Percentiles rank a stretch among this genome's conserved stretches.
These are phyloP conservation scores for Delphinus delphis DNA, from an alignment of 2,113 vertebrate species.

Conservation along the genomic window DNA sequence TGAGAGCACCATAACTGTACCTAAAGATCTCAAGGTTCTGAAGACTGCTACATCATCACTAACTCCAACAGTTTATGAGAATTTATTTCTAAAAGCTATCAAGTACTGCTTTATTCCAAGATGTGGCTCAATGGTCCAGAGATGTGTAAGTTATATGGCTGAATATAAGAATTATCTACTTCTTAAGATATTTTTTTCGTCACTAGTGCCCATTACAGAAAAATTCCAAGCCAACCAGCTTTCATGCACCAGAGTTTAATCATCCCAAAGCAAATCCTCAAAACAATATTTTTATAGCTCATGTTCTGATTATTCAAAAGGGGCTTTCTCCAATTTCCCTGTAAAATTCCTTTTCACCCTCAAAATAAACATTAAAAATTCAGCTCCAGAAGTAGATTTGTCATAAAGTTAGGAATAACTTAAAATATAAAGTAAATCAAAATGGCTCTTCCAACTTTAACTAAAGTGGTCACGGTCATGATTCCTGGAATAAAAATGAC, in stretches of 20 bases:
- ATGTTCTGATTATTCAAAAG: conserved; percentile 30
- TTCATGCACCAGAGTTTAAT: background rate
- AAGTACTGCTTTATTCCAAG: background rate
- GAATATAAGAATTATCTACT: background rate
- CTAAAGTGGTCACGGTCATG: conserved; percentile 61
- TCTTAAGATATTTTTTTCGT: background rate
- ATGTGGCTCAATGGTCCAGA: background rate
- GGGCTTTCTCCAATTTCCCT: conserved; percentile 48
- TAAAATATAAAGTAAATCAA: conserved; percentile 69
- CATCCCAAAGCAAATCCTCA: conserved; percentile 15
- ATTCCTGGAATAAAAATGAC: conserved; percentile 72
- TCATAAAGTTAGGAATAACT: conserved; percentile 68
- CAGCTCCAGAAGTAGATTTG: background rate
- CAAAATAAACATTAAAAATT: conserved; percentile 62
- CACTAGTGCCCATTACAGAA: background rate
- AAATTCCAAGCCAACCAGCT: background rate
- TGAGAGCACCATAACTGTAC: background rate
- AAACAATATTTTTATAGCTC: background rate
- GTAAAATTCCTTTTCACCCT: conserved; percentile 43
- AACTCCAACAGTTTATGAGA: background rate
- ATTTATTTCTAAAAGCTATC: background rate
- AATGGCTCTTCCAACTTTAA: conserved; percentile 65
- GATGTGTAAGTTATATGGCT: background rate
- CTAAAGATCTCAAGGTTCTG: background rate
- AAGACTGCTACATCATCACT: background rate